These are phyloP conservation scores for Pundamilia nyererei DNA, from an alignment of 2,113 vertebrate species.

Conservation along the genomic window DNA sequence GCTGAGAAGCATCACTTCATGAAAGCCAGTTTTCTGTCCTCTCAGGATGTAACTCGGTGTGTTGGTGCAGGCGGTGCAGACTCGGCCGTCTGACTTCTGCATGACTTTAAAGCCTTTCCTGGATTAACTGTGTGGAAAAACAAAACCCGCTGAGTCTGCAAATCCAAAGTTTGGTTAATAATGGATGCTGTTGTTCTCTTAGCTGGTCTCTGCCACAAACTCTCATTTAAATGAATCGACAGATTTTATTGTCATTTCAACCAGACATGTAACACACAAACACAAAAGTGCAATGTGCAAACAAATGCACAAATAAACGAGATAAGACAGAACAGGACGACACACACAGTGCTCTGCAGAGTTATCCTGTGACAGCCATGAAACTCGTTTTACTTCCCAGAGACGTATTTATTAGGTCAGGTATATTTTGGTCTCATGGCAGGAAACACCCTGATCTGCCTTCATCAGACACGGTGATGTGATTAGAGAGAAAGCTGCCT, in stretches of 20 bases:
- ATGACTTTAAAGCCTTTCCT: neutral
- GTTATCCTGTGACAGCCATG: neutral
- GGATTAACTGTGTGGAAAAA: neutral
- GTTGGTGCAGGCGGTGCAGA: neutral
- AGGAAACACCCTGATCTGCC: neutral
- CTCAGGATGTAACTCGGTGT: neutral
- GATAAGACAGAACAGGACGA: neutral
- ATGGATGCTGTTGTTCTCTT: neutral
- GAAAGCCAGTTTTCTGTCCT: neutral
- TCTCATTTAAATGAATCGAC: neutral
- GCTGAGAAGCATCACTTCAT: neutral
- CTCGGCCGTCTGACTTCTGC: neutral
- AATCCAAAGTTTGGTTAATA: neutral
- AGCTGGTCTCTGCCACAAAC: neutral
- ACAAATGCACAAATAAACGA: neutral
- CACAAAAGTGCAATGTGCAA: neutral
- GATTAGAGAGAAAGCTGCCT: neutral
- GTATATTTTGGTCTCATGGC: neutral
- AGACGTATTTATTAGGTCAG: rapidly evolving
- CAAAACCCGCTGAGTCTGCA: rapidly evolving
- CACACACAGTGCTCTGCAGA: rapidly evolving
- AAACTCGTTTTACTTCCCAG: neutral
- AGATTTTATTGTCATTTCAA: neutral
- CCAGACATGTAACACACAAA: neutral
- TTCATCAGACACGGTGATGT: neutral